Evolutionary conservation across 1,140 invertebrate species (phyloP).

Genomic region (Linepithema humile): DNA sequence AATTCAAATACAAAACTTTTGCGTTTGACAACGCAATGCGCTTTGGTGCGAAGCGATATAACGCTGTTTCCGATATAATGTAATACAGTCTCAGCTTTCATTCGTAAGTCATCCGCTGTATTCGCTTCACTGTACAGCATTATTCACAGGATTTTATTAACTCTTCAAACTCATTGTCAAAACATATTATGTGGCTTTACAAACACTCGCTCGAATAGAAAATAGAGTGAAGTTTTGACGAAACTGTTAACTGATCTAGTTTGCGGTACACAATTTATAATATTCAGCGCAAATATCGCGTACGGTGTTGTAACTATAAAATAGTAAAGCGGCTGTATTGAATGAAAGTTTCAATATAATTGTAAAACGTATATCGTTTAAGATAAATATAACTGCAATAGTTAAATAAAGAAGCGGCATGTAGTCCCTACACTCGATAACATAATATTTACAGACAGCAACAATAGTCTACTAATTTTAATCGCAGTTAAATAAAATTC

Average conservation of each 20-base stretch:
- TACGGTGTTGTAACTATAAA: slow-evolving; percentile 18
- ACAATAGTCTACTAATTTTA: background rate
- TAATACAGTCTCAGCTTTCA: background rate
- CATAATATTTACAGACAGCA: background rate
- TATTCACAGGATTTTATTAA: slow-evolving; percentile 27
- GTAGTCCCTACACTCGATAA: too few species aligned
- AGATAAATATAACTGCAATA: slow-evolving; percentile 1
- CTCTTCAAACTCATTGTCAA: background rate
- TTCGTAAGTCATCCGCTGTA: background rate
- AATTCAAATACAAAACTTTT: slow-evolving; percentile 32
- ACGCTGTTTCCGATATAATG: background rate
- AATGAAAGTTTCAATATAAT: slow-evolving; percentile 23
- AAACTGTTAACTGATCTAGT: slow-evolving; percentile 5
- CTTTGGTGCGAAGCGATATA: background rate
- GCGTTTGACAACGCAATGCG: background rate
- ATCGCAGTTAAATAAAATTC: background rate
- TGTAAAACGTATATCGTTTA: background rate
- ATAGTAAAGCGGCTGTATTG: slow-evolving; percentile 7
- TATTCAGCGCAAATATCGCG: background rate
- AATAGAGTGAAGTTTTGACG: slow-evolving; percentile 20
- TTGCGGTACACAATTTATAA: slow-evolving; percentile 18
- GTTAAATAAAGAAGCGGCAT: slow-evolving; percentile 3
- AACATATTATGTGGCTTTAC: background rate
- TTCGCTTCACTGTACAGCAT: background rate
- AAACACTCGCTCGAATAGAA: background rate